Conservation (phyloP, 2,113 vertebrate species). For the Stegostoma tigrinum region DNA sequence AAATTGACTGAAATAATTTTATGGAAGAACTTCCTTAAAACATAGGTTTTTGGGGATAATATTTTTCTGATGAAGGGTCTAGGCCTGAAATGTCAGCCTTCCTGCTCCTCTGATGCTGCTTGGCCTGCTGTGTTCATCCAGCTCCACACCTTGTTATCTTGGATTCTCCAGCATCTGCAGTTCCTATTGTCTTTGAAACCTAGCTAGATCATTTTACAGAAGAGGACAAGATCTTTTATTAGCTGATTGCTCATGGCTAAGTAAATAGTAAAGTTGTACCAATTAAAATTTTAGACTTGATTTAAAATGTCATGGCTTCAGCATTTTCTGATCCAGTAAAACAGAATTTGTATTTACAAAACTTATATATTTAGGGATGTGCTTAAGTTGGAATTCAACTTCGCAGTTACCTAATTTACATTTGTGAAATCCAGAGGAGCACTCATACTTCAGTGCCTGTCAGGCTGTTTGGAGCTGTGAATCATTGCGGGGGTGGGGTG, state of each 20-base stretch:
- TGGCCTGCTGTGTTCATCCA: too few species aligned
- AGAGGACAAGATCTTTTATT: neutral
- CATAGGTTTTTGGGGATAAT: neutral
- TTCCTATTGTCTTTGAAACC: too few species aligned
- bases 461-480: neutral
- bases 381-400: neutral
- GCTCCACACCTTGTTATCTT: too few species aligned
- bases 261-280: neutral
- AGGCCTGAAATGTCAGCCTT: too few species aligned
- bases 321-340: neutral
- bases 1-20: neutral
- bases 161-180: too few species aligned
- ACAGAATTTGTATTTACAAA: neutral
- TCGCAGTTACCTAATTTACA: neutral
- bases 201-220: neutral
- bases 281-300: neutral
- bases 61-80: too few species aligned
- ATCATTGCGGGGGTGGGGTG: too few species aligned
- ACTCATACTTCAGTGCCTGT: neutral
- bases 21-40: neutral
- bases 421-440: neutral
- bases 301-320: neutral
- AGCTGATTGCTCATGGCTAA: neutral
- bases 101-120: too few species aligned
- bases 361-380: neutral